Conservation (phyloP, 2,113 vertebrate species). For the Alectura lathami region DNA sequence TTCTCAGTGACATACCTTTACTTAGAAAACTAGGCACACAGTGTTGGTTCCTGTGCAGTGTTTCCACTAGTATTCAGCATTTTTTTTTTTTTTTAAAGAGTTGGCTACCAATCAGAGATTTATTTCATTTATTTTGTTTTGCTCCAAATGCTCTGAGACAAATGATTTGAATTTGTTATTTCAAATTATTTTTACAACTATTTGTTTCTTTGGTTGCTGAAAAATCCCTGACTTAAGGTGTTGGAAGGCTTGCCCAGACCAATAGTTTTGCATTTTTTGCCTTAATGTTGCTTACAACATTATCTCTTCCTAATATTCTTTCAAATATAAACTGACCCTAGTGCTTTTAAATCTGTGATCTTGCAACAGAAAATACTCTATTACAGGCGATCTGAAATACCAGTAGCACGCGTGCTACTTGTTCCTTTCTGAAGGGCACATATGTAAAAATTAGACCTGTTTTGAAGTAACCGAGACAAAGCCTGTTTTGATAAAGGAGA, state of each 20-base stretch:
- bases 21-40: not conserved
- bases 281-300: not conserved
- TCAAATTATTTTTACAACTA: too few relatives aligned
- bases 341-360: not conserved
- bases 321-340: not conserved
- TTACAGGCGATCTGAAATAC: not conserved
- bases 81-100: constrained; percentile 1
- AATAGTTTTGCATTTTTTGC: not conserved
- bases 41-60: not conserved
- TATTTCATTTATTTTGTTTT: constrained; percentile 26
- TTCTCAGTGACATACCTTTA: not conserved
- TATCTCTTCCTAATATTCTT: not conserved
- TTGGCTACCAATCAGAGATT: not conserved
- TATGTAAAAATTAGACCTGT: not conserved
- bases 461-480: not conserved
- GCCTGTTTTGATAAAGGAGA: not conserved
- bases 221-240: not conserved
- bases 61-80: not conserved
- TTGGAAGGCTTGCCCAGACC: not conserved
- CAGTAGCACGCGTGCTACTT: not conserved
- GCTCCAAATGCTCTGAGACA: not conserved
- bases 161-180: too few relatives aligned
- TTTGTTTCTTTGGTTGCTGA: not conserved
- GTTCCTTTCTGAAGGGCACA: not conserved
- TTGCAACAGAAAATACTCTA: not conserved